Percentiles rank a stretch among this genome's conserved stretches.
Conservation (phyloP, 2,797 vertebrate genomes). For the Acipenser transmontanus region DNA sequence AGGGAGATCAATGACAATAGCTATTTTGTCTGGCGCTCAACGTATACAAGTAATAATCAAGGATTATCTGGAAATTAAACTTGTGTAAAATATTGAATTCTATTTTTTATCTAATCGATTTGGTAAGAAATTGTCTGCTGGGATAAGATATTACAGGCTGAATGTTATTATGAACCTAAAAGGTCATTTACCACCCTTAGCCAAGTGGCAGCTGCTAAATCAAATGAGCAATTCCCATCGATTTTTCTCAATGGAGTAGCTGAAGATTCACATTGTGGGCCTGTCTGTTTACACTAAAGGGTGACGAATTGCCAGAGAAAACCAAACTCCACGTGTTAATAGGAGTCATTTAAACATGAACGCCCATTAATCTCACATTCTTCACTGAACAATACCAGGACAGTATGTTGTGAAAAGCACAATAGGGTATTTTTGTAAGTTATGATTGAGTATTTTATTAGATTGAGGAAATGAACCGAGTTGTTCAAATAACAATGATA, state of each 20-base stretch:
- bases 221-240: slow-evolving; percentile 28
- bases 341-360: slow-evolving; percentile 24
- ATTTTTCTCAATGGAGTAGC: slow-evolving; percentile 26
- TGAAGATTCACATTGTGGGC: slow-evolving; percentile 40
- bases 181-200: slow-evolving; percentile 22
- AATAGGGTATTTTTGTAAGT: not conserved
- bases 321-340: slow-evolving; percentile 37
- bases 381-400: slow-evolving; percentile 26
- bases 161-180: slow-evolving; percentile 20
- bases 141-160: not conserved
- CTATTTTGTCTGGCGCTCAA: slow-evolving; percentile 14
- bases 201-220: slow-evolving; percentile 29
- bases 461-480: not conserved
- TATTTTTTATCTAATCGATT: slow-evolving; percentile 13
- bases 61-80: slow-evolving; percentile 24
- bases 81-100: slow-evolving; percentile 19
- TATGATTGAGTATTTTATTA: not conserved
- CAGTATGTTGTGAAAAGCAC: slow-evolving; percentile 1
- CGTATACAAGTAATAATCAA: slow-evolving; percentile 28
- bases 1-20: slow-evolving; percentile 20
- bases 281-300: slow-evolving; percentile 28
- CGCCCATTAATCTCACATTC: slow-evolving; percentile 32
- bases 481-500: not conserved
- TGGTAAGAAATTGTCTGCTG: slow-evolving; percentile 7
- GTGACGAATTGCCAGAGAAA: slow-evolving; percentile 38